Conservation (phyloP, 2,113 vertebrate genomes). For the Coptodon bakossiorum region DNA sequence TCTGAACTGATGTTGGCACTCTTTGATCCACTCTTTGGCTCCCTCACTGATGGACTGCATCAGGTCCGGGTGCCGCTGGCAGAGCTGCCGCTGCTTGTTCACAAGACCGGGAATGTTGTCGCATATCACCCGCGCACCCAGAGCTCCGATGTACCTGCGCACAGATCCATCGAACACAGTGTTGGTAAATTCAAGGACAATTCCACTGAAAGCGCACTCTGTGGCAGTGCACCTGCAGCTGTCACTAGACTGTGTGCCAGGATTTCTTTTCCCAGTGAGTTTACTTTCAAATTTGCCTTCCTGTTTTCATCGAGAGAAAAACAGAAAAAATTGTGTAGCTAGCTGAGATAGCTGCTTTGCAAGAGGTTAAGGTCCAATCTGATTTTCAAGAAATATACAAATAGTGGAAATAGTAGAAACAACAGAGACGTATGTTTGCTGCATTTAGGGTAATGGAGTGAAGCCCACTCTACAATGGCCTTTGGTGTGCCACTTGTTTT, state of each 20-base stretch:
- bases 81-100: slow-evolving; percentile 94
- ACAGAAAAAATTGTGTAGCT: neutral
- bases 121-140: slow-evolving; percentile 94
- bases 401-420: neutral
- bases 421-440: neutral
- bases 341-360: neutral
- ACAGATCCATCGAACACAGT: neutral
- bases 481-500: neutral
- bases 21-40: slow-evolving; percentile 93
- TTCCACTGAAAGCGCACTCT: fast-evolving
- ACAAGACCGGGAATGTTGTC: slow-evolving; percentile 97
- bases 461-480: neutral
- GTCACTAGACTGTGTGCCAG: neutral
- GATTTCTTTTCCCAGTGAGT: neutral
- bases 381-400: neutral
- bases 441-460: fast-evolving
- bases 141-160: slow-evolving; percentile 92
- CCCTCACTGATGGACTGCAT: slow-evolving; percentile 96
- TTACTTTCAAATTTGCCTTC: neutral
- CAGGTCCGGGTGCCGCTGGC: slow-evolving; percentile 93
- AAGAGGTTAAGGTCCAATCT: neutral
- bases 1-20: slow-evolving; percentile 97
- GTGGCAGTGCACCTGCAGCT: neutral
- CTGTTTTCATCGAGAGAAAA: neutral
- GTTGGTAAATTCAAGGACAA: neutral